phyloP scores from a whole-genome alignment of 2,113 vertebrate species.

The Stegastes partitus region DNA sequence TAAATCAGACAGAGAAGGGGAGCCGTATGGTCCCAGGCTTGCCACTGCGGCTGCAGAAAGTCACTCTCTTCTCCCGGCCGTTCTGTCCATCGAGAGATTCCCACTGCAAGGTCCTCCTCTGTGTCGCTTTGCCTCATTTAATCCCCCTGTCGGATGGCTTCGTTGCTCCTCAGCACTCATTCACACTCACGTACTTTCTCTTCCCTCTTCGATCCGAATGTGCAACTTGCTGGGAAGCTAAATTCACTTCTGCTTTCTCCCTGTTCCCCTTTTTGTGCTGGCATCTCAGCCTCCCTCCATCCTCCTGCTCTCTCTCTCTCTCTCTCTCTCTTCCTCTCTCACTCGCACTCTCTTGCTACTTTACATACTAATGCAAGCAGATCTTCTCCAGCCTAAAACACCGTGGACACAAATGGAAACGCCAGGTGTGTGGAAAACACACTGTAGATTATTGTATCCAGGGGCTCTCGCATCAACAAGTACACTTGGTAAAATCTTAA shows the following conservation, averaged over 20 bases:
- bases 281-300: constrained; percentile 55
- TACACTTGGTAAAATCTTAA: not conserved
- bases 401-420: constrained; percentile 28
- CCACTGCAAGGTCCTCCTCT: constrained; percentile 40
- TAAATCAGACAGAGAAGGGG: constrained; percentile 8
- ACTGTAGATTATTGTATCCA: not conserved
- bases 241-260: constrained; percentile 73
- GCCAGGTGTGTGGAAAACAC: not conserved
- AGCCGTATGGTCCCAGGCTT: constrained; percentile 20
- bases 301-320: constrained; percentile 44
- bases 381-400: constrained; percentile 59
- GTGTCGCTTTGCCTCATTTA: constrained; percentile 34
- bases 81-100: constrained; percentile 30
- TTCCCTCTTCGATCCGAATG: constrained; percentile 37
- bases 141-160: constrained; percentile 10
- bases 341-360: constrained; percentile 55
- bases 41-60: constrained; percentile 14
- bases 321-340: constrained; percentile 49
- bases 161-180: not conserved
- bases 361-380: constrained; percentile 55
- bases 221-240: constrained; percentile 46
- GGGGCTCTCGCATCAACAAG: not conserved
- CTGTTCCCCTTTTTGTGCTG: constrained; percentile 63
- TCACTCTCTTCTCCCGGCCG: constrained; percentile 7
- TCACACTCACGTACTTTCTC: constrained; percentile 50